These are phyloP conservation scores for Temnothorax unifasciatus DNA, from an alignment of 2,888 invertebrate genomes.

Conservation along the genomic window DNA sequence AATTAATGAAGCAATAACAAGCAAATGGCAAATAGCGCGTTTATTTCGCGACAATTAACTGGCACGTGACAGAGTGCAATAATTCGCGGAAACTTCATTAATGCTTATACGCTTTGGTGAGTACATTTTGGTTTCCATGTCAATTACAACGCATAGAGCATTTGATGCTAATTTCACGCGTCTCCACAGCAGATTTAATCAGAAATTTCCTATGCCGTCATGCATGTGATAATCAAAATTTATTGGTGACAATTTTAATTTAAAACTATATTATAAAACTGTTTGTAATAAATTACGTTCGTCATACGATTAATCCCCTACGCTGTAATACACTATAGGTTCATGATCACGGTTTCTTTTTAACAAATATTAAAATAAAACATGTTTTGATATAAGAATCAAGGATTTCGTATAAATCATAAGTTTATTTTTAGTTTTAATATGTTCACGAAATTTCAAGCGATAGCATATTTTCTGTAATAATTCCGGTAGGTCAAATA, in stretches of 20 bases:
- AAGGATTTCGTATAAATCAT: background rate
- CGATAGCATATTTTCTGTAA: background rate
- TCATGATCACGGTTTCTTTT: background rate
- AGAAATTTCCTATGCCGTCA: conserved; percentile 56
- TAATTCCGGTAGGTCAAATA: background rate
- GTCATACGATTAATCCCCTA: background rate
- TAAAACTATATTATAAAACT: conserved; percentile 24
- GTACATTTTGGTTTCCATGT: conserved; percentile 72
- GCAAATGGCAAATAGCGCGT: conserved; percentile 58
- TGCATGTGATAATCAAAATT: conserved; percentile 62
- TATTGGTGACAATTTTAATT: conserved; percentile 66
- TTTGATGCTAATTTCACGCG: conserved; percentile 73
- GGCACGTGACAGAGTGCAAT: conserved; percentile 71
- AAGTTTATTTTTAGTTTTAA: background rate
- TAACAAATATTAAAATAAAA: background rate
- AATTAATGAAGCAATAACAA: conserved; percentile 66
- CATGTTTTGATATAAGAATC: background rate
- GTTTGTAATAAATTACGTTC: background rate
- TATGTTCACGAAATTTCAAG: conserved; percentile 1
- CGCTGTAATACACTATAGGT: background rate
- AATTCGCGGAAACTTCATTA: conserved; percentile 74
- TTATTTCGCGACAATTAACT: conserved; percentile 67
- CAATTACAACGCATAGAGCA: conserved; percentile 67
- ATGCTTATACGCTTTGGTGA: conserved; percentile 61
- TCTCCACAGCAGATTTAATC: conserved; percentile 72